A percentile compares a stretch with the other conserved stretches of the same genome.
Evolutionary conservation across 1,140 invertebrate species (phyloP).

Genomic region (Probaryconus sp.): DNA sequence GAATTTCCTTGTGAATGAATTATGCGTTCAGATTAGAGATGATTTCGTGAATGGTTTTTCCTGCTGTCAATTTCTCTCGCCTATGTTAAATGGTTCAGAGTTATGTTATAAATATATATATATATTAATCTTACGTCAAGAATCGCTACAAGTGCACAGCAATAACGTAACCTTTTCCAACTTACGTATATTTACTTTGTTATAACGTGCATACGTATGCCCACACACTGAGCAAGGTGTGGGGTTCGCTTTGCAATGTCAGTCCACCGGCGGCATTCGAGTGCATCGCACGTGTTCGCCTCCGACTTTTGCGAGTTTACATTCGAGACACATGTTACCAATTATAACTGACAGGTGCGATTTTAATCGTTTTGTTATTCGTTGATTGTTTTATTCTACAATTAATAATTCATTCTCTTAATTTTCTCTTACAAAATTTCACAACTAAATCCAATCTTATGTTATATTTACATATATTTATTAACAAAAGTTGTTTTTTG

Average conservation of each 20-base stretch:
- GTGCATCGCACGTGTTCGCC: conserved; percentile 22
- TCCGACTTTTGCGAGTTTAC: not conserved
- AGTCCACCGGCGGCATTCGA: conserved; percentile 41
- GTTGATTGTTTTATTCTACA: too few species aligned
- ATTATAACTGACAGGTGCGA: conserved; percentile 33
- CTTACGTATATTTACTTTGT: conserved; percentile 39
- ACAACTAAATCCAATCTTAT: too few species aligned
- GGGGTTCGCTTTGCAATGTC: conserved; percentile 30
- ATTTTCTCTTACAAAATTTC: too few species aligned
- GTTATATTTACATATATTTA: too few species aligned
- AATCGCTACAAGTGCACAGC: conserved; percentile 51
- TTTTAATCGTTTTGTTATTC: too few species aligned
- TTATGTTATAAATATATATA: not conserved
- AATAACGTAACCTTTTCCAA: conserved; percentile 27
- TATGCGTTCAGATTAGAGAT: too few species aligned
- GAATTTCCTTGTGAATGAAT: too few species aligned
- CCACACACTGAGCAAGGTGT: conserved; percentile 8
- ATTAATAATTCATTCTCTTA: too few species aligned
- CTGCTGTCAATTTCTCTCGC: not conserved
- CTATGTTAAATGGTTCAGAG: not conserved
- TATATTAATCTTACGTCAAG: conserved; percentile 38
- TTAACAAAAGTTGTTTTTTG: too few species aligned
- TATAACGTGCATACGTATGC: conserved; percentile 13
- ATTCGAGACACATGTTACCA: conserved; percentile 21
- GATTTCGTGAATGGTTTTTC: too few species aligned